phyloP scores from a whole-genome alignment of 2,797 vertebrate species.

The Novumbra hubbsi region DNA sequence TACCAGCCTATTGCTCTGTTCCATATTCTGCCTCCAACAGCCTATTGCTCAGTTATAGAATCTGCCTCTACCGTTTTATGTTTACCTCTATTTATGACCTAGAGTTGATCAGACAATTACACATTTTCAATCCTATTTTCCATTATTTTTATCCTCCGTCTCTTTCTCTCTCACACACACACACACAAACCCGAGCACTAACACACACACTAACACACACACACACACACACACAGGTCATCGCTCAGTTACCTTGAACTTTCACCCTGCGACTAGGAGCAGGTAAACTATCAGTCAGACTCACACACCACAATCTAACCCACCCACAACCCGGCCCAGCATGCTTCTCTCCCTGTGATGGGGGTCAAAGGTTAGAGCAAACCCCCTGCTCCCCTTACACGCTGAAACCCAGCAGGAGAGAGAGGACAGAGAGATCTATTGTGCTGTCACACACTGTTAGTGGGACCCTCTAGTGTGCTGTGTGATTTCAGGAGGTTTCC shows the following conservation, averaged over 20 bases:
- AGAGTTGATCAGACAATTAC: not conserved
- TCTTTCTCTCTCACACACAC: not conserved
- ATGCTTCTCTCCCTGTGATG: not conserved
- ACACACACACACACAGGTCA: not conserved
- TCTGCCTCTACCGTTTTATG: too few species aligned
- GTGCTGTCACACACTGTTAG: not conserved
- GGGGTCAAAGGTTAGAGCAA: not conserved
- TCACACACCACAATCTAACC: not conserved
- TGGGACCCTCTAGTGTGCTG: not conserved
- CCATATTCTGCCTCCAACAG: too few species aligned
- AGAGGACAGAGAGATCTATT: not conserved
- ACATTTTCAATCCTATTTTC: not conserved
- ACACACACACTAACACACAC: constrained; percentile 1
- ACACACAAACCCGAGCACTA: constrained; percentile 9
- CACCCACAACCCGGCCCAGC: not conserved
- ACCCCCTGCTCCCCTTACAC: not conserved
- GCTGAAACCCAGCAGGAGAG: not conserved
- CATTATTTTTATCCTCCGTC: constrained; percentile 12
- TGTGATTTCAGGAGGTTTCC: constrained; percentile 4
- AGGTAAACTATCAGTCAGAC: constrained; percentile 1
- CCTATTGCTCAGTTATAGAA: too few species aligned
- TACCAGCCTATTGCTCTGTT: too few species aligned
- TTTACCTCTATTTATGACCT: not conserved
- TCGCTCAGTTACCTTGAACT: constrained; percentile 4
- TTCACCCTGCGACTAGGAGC: not conserved